Base-by-base conservation (phyloP, 2,888 invertebrate species). In the Papilio elwesi region DNA sequence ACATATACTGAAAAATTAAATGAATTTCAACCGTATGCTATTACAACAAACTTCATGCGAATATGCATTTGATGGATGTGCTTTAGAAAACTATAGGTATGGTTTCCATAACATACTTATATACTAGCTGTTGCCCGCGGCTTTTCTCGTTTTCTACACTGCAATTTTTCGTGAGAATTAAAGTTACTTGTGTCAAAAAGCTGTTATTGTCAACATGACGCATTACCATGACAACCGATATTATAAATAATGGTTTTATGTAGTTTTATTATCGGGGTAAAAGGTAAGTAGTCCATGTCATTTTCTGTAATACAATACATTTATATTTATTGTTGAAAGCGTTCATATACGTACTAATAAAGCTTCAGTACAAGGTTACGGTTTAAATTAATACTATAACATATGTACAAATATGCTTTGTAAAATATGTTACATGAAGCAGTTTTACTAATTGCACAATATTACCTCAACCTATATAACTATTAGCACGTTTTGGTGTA, bases 401-500 rank as follows among this genome's bases (percentile, higher is more conserved):
- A 26, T 10, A 53, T 16, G 3, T 52, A 49, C 9, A 51, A 7
- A 7, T n/a, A 13, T 7, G 7, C 0, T 13, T n/a, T 1, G n/a
- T 51, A 51, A 6, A 51, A 49, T 49, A 7, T 51, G 3, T 13
- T n/a, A 51, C 6, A n/a, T 51, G n/a, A 51, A 53, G 10, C 43
- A 9, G 9, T 43, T 43, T 43, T 43, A 52, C n/a, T n/a, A 53
- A 59, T 38, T 38, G 36, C 36, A 38, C 43, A 59, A 59, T 15
- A 15, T 59, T 43, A 15, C 43, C 43, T 59, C 59, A 59, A 43
- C 12, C 8, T 59, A 59, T 13, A 38, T 59, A 59, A 43, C 43
- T 43, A 59, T 59, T 10, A 43, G 2, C 43, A 59, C 59, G 59
- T n/a, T 59, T 59, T 59, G n/a, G 10, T 59, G n/a, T 57, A 38